Conservation (phyloP, 2,113 vertebrate species). For the Laticauda colubrina region DNA sequence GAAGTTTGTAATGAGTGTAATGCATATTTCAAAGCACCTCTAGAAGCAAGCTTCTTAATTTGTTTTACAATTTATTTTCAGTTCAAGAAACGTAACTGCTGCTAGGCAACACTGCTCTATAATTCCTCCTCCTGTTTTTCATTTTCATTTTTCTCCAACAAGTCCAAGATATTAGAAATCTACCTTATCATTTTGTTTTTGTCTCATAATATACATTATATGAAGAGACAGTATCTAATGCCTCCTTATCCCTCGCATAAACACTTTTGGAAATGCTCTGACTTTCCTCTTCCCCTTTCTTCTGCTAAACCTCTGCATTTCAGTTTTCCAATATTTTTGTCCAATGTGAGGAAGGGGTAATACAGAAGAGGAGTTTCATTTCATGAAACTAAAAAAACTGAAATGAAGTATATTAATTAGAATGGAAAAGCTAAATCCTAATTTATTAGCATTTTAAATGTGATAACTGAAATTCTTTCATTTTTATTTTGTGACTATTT, state of each 20-base stretch:
- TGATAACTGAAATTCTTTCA: not conserved
- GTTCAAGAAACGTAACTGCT: not conserved
- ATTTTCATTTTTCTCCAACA: not conserved
- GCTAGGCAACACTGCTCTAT: not conserved
- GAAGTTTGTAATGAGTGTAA: not conserved
- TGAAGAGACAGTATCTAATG: not conserved
- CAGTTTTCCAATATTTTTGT: not conserved
- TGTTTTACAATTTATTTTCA: not conserved
- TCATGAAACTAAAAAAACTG: not conserved
- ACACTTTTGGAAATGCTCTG: not conserved
- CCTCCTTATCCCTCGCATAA: not conserved
- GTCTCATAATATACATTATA: not conserved
- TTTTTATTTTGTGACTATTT: not conserved
- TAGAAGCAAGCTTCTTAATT: not conserved
- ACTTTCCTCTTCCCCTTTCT: not conserved
- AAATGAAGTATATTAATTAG: not conserved
- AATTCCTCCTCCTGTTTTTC: not conserved
- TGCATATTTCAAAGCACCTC: conserved; percentile 4
- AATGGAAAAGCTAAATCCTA: not conserved
- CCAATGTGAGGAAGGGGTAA: not conserved
- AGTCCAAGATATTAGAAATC: not conserved
- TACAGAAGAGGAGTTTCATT: not conserved
- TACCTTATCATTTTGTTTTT: not conserved
- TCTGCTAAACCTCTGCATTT: not conserved
- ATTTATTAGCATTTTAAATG: not conserved